Conservation (phyloP, 2,113 vertebrate genomes). For the Pygoscelis antarcticus region DNA sequence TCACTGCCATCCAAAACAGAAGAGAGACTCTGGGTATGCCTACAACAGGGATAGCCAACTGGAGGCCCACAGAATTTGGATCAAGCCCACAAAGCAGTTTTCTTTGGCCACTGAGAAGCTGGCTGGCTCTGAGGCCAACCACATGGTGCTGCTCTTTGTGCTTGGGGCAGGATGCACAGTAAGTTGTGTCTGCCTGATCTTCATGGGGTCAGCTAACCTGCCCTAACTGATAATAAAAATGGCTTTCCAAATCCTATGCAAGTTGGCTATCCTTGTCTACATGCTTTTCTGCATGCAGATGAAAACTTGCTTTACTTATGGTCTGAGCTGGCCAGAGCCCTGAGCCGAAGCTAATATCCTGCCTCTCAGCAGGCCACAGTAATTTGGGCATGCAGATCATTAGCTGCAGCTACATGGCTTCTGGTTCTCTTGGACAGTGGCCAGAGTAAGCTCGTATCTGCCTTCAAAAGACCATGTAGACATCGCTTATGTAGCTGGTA, state of each 20-base stretch:
- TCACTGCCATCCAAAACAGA: slow-evolving; percentile 30
- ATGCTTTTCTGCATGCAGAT: neutral
- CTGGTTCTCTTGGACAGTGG: slow-evolving; percentile 52
- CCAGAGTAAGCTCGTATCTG: slow-evolving; percentile 63
- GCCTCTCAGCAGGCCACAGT: slow-evolving; percentile 63
- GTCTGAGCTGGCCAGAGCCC: slow-evolving; percentile 38
- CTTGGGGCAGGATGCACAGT: neutral
- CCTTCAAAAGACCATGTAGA: slow-evolving; percentile 59
- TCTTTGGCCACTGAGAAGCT: slow-evolving; percentile 28
- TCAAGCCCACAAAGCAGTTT: slow-evolving; percentile 26
- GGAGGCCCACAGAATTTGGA: slow-evolving; percentile 43
- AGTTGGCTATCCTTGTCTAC: neutral
- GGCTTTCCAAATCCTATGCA: neutral
- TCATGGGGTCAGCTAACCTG: neutral
- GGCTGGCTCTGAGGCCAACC: neutral
- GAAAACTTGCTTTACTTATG: neutral
- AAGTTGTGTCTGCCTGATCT: neutral
- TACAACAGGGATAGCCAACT: slow-evolving; percentile 6
- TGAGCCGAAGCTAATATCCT: slow-evolving; percentile 55
- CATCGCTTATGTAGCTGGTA: slow-evolving; percentile 35
- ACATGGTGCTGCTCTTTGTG: neutral
- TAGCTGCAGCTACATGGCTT: slow-evolving; percentile 59
- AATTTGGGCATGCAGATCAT: slow-evolving; percentile 59
- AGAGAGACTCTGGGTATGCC: slow-evolving; percentile 38
- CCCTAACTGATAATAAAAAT: neutral